phyloP scores from a whole-genome alignment of 2,888 invertebrate genomes.

The Amorpha juglandis region DNA sequence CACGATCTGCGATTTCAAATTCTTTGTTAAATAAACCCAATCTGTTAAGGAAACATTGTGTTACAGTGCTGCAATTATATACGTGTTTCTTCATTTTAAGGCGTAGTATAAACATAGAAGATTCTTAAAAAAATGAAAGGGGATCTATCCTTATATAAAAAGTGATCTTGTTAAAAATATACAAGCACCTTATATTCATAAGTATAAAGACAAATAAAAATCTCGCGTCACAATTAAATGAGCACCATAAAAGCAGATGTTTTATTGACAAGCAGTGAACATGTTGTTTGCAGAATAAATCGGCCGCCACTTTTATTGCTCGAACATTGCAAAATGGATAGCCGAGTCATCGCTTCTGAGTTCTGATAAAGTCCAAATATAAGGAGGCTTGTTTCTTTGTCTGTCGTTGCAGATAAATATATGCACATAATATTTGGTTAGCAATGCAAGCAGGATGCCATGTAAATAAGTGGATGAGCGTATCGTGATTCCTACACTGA shows the following conservation, averaged over 20 bases:
- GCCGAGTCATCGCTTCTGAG: conserved; percentile 32
- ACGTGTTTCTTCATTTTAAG: not conserved
- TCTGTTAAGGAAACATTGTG: no score
- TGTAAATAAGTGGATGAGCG: conserved; percentile 56
- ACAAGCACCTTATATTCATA: not conserved
- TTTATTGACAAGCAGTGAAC: conserved; percentile 68
- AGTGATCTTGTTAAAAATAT: not conserved
- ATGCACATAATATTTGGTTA: conserved; percentile 81
- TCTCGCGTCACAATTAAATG: conserved; percentile 68
- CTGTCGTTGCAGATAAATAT: conserved; percentile 60
- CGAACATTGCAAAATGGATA: conserved; percentile 60
- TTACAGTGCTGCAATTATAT: not conserved
- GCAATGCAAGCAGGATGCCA: conserved; percentile 60
- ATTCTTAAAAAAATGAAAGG: not conserved
- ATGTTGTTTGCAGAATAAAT: conserved; percentile 51
- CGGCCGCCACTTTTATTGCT: conserved; percentile 48
- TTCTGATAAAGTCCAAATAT: conserved; percentile 16
- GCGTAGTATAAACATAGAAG: not conserved
- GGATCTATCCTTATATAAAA: conserved; percentile 1
- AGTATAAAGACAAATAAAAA: conserved; percentile 15
- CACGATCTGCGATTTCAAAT: conserved; percentile 9
- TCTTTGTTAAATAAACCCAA: not conserved
- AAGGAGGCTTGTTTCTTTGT: conserved; percentile 22
- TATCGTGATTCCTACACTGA: conserved; percentile 54
- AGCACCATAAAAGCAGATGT: conserved; percentile 69